phyloP scores from a whole-genome alignment of 2,113 vertebrate species.

The Lucifuga dentata region DNA sequence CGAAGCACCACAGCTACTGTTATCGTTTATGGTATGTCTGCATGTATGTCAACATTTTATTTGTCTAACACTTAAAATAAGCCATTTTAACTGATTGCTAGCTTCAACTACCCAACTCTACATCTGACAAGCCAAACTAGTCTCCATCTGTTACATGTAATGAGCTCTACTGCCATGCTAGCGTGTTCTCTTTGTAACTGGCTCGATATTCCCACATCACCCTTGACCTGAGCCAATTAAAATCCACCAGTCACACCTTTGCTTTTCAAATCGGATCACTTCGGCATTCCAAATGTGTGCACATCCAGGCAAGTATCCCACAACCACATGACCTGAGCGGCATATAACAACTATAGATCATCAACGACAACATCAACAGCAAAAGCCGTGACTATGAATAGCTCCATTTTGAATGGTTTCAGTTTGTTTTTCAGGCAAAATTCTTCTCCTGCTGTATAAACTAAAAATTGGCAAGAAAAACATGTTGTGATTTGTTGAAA shows the following conservation, averaged over 20 bases:
- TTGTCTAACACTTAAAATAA: background rate
- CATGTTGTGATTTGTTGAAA: background rate
- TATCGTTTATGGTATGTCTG: slow-evolving; percentile 91
- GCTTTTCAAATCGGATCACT: slow-evolving; percentile 53
- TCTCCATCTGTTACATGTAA: slow-evolving; percentile 67
- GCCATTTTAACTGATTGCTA: slow-evolving; percentile 27
- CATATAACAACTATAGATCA: slow-evolving; percentile 46
- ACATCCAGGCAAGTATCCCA: slow-evolving; percentile 32
- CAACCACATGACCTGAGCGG: slow-evolving; percentile 41
- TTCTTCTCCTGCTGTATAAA: slow-evolving; percentile 11
- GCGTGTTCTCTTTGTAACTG: slow-evolving; percentile 37
- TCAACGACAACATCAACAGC: slow-evolving; percentile 42
- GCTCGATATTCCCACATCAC: slow-evolving; percentile 48
- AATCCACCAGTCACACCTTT: slow-evolving; percentile 51
- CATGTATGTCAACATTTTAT: background rate
- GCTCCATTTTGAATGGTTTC: slow-evolving; percentile 4
- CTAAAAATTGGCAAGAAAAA: slow-evolving; percentile 22
- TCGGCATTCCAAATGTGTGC: slow-evolving; percentile 53
- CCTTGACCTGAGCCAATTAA: slow-evolving; percentile 69
- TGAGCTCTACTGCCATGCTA: slow-evolving; percentile 55
- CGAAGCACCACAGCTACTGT: slow-evolving; percentile 93
- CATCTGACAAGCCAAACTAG: slow-evolving; percentile 22
- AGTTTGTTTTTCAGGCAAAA: slow-evolving; percentile 18
- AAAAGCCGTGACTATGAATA: slow-evolving; percentile 26
- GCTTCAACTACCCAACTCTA: background rate